Base-by-base conservation (phyloP, 2,888 invertebrate genomes). In the Sinohyriopsis cumingii region DNA sequence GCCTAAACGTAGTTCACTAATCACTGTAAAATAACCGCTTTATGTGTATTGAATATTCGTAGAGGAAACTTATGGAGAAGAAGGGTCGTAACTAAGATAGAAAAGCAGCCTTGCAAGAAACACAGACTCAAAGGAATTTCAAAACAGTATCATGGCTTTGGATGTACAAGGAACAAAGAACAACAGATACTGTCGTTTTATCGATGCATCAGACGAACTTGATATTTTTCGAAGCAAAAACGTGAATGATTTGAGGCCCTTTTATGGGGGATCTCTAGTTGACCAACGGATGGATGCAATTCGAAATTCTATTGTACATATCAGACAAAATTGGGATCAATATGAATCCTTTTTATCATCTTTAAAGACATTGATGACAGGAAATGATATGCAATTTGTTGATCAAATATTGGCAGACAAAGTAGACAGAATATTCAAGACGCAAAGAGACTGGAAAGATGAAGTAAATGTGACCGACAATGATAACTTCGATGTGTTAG, bases 291-390 rank as follows among this genome's bases (percentile, higher is more conserved):
- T 78, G 76, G 66, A 72, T 0, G 76, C 76, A 66, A 75, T 81
- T 18, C 55, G 81, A 20, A 74, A 73, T 59, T 76, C 77, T 5
- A 78, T 78, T 45, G 73, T 73, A 61, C 68, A 75, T 67, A 78
- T 79, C 56, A 64, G 81, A 15, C 66, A 76, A 33, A 59, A 79
- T 68, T 81, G 81, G 81, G 60, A 67, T 2, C 66, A 77, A 9
- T 77, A 68, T 62, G 74, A 71, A 18, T n/a, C 33, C 7, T 75
- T 78, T 60, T 45, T 76, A 65, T n/a, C 45, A 15, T 61, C 69
- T 9, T 53, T 78, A 33, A 69, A 71, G 59, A 22, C 69, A 24
- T 62, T 76, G 3, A 45, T 80, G 59, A 71, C 71, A 62, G 63
- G 62, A 4, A 62, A 63, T 22, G 72, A 55, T 28, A 63, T 68